Conservation (phyloP, 2,797 vertebrate genomes). For the Falco novaeseelandiae region DNA sequence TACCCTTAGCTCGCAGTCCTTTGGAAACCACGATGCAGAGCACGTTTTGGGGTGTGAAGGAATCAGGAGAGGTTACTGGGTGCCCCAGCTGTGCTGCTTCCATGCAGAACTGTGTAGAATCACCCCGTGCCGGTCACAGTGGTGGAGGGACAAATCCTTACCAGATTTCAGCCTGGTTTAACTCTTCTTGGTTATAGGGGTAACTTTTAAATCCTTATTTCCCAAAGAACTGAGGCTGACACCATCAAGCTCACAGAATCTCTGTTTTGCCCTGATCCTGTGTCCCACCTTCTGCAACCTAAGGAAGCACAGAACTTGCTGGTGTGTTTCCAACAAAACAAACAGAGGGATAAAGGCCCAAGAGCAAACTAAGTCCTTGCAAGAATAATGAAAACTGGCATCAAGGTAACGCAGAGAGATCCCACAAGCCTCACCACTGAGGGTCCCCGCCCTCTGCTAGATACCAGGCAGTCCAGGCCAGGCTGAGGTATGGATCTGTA, state of each 20-base stretch:
- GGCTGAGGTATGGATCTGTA: rapidly evolving
- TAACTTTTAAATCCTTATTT: neutral
- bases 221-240: neutral
- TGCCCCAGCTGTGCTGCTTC: neutral
- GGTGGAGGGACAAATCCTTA: neutral
- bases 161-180: neutral
- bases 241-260: neutral
- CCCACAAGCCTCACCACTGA: neutral
- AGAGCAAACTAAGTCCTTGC: neutral
- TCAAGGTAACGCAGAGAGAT: neutral
- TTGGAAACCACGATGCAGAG: neutral
- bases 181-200: neutral
- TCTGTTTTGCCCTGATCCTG: neutral
- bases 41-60: neutral
- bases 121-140: neutral
- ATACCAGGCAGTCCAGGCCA: rapidly evolving
- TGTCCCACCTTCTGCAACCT: neutral
- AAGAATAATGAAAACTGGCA: neutral
- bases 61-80: neutral
- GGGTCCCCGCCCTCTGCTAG: neutral
- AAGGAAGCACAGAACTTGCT: neutral
- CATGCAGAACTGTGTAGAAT: neutral
- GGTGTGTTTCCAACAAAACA: neutral
- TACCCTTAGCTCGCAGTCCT: neutral
- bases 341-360: neutral